A percentile compares a stretch with the other conserved stretches of the same genome.
phyloP scores from a whole-genome alignment of 2,888 invertebrate species.

The Liodrosophila aerea region DNA sequence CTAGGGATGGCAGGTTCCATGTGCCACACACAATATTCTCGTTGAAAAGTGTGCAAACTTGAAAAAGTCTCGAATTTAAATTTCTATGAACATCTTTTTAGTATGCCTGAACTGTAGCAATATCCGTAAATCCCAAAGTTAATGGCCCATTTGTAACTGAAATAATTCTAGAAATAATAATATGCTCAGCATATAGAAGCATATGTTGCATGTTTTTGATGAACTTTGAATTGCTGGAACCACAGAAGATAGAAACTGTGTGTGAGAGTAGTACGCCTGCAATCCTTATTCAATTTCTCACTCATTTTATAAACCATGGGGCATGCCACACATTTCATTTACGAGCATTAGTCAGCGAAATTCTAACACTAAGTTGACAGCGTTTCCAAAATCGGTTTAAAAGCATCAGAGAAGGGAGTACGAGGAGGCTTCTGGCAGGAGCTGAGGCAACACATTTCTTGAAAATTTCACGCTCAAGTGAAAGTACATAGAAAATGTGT shows the following conservation, averaged over 20 bases:
- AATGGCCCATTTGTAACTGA: too few relatives aligned
- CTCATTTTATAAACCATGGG: slow-evolving; percentile 8
- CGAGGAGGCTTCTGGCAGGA: too few relatives aligned
- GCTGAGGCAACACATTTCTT: slow-evolving; percentile 30
- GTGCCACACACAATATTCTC: slow-evolving; percentile 1
- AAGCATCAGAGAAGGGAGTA: slow-evolving; percentile 16
- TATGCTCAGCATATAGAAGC: not conserved
- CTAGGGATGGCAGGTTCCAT: too few relatives aligned
- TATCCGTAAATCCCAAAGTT: too few relatives aligned
- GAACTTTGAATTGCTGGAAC: slow-evolving; percentile 7
- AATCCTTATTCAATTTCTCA: slow-evolving; percentile 1
- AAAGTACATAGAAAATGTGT: slow-evolving; percentile 12
- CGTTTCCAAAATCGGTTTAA: slow-evolving; percentile 27
- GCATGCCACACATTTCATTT: slow-evolving; percentile 23
- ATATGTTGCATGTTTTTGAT: not conserved
- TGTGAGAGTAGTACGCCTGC: not conserved
- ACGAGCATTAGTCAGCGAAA: slow-evolving; percentile 40
- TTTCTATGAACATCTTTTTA: too few relatives aligned
- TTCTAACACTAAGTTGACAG: slow-evolving; percentile 53
- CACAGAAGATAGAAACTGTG: not conserved
- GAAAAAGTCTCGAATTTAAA: too few relatives aligned
- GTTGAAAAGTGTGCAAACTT: not conserved
- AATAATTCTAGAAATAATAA: too few relatives aligned
- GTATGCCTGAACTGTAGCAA: too few relatives aligned
- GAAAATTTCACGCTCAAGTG: slow-evolving; percentile 43